Evolutionary conservation across 2,888 invertebrate species (phyloP).

Genomic region (Ferdinandea cuprea): DNA sequence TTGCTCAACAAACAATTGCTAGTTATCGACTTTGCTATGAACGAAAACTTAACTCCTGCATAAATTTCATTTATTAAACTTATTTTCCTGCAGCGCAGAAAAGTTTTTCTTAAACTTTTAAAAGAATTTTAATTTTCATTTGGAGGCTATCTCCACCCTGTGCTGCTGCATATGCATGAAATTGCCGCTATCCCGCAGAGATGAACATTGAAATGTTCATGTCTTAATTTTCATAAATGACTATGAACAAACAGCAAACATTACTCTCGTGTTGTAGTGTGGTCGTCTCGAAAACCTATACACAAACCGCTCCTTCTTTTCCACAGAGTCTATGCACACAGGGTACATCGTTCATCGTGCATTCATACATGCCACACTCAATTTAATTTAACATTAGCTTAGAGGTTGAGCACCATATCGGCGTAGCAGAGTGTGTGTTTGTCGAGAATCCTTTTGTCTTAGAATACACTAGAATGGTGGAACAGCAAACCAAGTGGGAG

Average conservation of each 20-base stretch:
- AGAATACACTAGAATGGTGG: too few relatives aligned
- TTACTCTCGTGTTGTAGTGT: constrained; percentile 41
- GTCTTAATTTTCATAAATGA: constrained; percentile 67
- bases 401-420: constrained; percentile 10
- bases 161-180: not conserved
- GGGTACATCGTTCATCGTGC: too few relatives aligned
- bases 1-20: constrained; percentile 2
- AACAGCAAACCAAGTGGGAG: not conserved
- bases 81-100: constrained; percentile 13
- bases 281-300: constrained; percentile 1
- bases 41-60: constrained; percentile 20
- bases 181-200: not conserved
- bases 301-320: constrained; percentile 26
- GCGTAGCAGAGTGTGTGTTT: not conserved
- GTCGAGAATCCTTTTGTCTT: constrained; percentile 32
- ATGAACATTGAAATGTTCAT: constrained; percentile 41
- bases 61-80: constrained; percentile 37
- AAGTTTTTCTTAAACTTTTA: constrained; percentile 18
- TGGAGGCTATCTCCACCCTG: not conserved
- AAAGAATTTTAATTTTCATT: constrained; percentile 2
- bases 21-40: constrained; percentile 14
- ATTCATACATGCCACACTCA: too few relatives aligned
- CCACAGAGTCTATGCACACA: not conserved
- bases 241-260: constrained; percentile 61
- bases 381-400: constrained; percentile 57